Evolutionary conservation across 2,888 invertebrate genomes (phyloP), one percentile per base, ranked within the genome.

Genomic region (Epinotia demarniana): DNA sequence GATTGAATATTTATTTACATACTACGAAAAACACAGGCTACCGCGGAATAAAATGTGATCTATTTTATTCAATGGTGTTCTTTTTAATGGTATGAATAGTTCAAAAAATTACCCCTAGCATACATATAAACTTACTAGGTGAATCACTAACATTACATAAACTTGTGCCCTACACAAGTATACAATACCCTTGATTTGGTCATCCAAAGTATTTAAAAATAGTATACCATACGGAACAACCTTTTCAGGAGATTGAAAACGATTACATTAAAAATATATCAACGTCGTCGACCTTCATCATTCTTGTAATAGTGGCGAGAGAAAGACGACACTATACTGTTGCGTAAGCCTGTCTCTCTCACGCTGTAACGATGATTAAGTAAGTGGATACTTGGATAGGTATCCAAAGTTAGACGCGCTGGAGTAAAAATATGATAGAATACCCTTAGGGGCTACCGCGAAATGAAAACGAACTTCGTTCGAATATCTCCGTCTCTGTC

Each of bases 351-450:
- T 23, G 23, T 69, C 68, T 19, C 68, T n/a, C 68, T 60, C 68
- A n/a, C 68, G n/a, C 58, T 43, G 46, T 60, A 69, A 69, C 58
- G 68, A 69, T 69, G 68, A 69, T 69, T 69, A 69, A 66, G 23
- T 58, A 46, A 68, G 68, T 68, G 43, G 68, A 27, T 27, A 27
- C 23, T 27, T 27, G 23, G 23, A 57, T 46, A 58, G 18, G 18
- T 55, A 18, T 27, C 58, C 23, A 49, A 64, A 49, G 13, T 49
- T 64, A 49, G 23, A 64, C 12, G 55, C 43, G 9, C 9, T 43
- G 57, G 57, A 16, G 18, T 19, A 58, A n/a, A 58, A 57, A 57
- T 68, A 68, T 16, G 19, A n/a, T 39, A 18, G 6, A 69, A 58
- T 58, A 66, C 53, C 33, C 53, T 33, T n/a, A n/a, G n/a, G n/a